Base-by-base conservation (phyloP, 2,888 invertebrate genomes). In the Metalampra italica region DNA sequence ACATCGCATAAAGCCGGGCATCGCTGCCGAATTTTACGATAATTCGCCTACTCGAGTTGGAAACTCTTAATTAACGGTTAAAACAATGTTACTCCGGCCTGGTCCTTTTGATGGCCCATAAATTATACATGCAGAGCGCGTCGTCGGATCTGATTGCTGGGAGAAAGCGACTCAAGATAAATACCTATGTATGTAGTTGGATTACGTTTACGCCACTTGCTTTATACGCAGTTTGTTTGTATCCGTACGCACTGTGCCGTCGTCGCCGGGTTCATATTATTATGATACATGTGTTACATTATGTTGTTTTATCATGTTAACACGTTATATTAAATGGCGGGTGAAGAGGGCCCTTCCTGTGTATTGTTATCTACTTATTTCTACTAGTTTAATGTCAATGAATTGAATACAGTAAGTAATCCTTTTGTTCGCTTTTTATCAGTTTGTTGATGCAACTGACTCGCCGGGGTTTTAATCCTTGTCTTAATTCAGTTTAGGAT, bases 61-160 rank as follows among this genome's bases (percentile, higher is more conserved):
- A 40, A 63, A 66, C 64, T 70, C 69, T 70, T 78, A 75, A 78
- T 79, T 77, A 76, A 70, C 59, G 60, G 66, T 59, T 64, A 62
- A 62, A 60, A 67, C 70, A 66, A 66, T 59, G 54, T 52, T 50
- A 59, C 56, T 54, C 54, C 51, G 47, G 45, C 43, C 50, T 53
- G 58, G 56, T 57, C 59, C 57, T 64, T 36, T 66, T 66, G 67
- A 64, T 62, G 62, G 51, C 51, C 53, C 53, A 58, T 61, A 54
- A 61, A 69, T 69, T 71, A 68, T 60, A 62, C 54, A 68, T 66
- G 64, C 63, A 45, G 52, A 48, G 53, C 54, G 54, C 61, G 62
- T 55, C 49, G 46, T 34, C 43, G 42, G 45, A 47, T 49, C 55
- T 50, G 54, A 56, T 54, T 57, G 60, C 46, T 45, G 34, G 51